Evolutionary conservation across 1,140 invertebrate genomes (phyloP).

Genomic region (Hetaerina americana): DNA sequence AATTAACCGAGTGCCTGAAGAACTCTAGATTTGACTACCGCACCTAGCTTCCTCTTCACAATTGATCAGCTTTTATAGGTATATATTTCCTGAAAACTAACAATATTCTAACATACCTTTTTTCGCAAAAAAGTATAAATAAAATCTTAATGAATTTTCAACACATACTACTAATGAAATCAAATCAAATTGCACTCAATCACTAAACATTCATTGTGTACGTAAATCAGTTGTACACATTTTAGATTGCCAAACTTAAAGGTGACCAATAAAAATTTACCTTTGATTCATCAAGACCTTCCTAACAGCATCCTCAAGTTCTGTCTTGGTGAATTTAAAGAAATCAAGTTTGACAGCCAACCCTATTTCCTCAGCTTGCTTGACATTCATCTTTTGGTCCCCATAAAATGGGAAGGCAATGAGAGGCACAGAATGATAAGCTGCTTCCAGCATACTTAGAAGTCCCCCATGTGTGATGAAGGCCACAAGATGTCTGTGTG

Average conservation of each 20-base stretch:
- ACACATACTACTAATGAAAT: not conserved
- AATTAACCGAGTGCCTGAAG: too few relatives aligned
- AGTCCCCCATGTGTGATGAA: conserved; percentile 39
- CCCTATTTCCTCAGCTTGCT: conserved; percentile 22
- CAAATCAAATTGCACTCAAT: not conserved
- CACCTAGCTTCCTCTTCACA: too few relatives aligned
- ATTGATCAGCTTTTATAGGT: too few relatives aligned
- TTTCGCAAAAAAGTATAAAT: too few relatives aligned
- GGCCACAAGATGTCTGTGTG: conserved; percentile 27
- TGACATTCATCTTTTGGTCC: conserved; percentile 33
- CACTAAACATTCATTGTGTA: not conserved
- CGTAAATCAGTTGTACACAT: not conserved
- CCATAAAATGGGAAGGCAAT: conserved; percentile 33
- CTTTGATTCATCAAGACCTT: conserved; percentile 8
- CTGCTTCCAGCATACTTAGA: conserved; percentile 30
- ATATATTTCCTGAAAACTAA: too few relatives aligned
- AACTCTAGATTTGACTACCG: too few relatives aligned
- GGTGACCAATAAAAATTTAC: not conserved
- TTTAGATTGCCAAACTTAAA: not conserved
- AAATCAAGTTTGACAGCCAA: conserved; percentile 25
- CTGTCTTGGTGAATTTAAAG: conserved; percentile 11
- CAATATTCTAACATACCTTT: too few relatives aligned
- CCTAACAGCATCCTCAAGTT: conserved; percentile 11
- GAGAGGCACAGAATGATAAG: conserved; percentile 31
- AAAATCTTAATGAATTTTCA: too few relatives aligned